These are phyloP conservation scores for Noctua comes DNA, from an alignment of 2,888 invertebrate genomes.

Conservation along the genomic window DNA sequence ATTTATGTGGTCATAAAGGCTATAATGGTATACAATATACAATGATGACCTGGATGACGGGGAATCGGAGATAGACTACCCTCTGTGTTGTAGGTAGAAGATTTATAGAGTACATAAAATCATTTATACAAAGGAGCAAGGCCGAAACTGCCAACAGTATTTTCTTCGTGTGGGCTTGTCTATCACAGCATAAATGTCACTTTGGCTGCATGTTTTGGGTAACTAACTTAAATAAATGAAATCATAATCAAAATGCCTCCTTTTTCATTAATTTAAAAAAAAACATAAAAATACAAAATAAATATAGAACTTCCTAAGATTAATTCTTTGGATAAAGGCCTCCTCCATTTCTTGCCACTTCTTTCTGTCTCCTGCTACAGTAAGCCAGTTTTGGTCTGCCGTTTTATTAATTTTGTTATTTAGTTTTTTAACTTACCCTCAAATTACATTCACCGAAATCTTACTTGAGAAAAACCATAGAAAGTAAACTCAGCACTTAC, in stretches of 20 bases:
- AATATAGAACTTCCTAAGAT: too few species aligned
- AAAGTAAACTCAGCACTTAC: slow-evolving; percentile 37
- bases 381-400: too few species aligned
- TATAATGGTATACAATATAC: slow-evolving; percentile 6
- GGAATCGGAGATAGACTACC: not conserved
- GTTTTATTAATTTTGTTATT: too few species aligned
- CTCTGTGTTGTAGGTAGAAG: not conserved
- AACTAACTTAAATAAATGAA: too few species aligned
- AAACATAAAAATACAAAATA: too few species aligned
- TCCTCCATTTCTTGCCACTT: too few species aligned
- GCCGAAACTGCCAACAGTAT: not conserved
- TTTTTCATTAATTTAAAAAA: too few species aligned
- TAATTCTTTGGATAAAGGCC: too few species aligned
- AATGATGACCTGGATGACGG: slow-evolving; percentile 3
- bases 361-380: too few species aligned
- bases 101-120: not conserved
- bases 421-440: not conserved
- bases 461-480: not conserved
- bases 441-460: not conserved
- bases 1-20: slow-evolving; percentile 33
- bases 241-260: too few species aligned
- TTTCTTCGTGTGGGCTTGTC: not conserved
- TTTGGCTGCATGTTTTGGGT: not conserved
- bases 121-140: not conserved
- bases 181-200: not conserved